phyloP scores from a whole-genome alignment of 2,888 invertebrate species.

The Sinotaia quadrata region DNA sequence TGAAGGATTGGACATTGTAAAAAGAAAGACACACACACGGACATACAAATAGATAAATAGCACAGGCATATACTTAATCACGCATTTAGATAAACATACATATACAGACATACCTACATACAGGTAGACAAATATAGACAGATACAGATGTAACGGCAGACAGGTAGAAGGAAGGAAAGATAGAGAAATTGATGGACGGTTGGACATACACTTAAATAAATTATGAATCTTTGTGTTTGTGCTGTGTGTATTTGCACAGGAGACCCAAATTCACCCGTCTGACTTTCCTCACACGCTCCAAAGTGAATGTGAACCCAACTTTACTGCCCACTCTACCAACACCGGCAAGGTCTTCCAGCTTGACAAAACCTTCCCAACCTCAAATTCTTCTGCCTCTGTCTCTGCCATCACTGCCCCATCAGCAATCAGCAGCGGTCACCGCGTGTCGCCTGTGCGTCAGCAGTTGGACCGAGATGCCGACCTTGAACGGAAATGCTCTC shows the following conservation, averaged over 20 bases:
- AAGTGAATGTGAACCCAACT: neutral
- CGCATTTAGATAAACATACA: no score
- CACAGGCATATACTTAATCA: no score
- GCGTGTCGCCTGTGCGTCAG: neutral
- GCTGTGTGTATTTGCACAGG: neutral
- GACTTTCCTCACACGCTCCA: conserved; percentile 4
- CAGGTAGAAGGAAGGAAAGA: no score
- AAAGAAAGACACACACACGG: no score
- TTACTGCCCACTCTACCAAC: neutral
- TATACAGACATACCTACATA: no score
- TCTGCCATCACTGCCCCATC: neutral
- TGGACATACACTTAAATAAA: no score
- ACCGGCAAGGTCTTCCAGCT: conserved; percentile 4
- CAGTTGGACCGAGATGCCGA: neutral
- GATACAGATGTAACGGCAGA: no score
- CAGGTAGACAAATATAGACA: no score
- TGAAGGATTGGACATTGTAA: no score
- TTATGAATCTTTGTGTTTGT: neutral
- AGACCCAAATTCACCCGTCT: conserved; percentile 12
- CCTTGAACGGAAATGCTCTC: conserved; percentile 18
- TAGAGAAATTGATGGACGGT: no score
- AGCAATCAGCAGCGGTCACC: neutral
- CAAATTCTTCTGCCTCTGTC: neutral
- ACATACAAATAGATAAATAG: no score
- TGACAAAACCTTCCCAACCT: conserved; percentile 14